Percentiles rank a stretch among this genome's conserved stretches.
phyloP scores from a whole-genome alignment of 2,797 vertebrate genomes.

The Urocyon cinereoargenteus region DNA sequence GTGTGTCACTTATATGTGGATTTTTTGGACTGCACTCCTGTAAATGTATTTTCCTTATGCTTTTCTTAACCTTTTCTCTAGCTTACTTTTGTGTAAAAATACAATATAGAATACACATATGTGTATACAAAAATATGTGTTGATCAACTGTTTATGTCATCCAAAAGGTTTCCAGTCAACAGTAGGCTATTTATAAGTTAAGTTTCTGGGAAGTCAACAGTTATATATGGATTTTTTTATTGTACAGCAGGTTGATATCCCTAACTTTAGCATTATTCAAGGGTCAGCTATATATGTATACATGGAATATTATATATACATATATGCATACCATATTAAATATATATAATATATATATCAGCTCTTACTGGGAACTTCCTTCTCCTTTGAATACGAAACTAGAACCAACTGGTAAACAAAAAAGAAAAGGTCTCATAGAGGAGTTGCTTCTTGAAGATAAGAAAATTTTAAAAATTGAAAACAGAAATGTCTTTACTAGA shows the following conservation, averaged over 20 bases:
- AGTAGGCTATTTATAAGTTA: not conserved
- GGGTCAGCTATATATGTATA: not conserved
- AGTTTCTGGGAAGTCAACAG: not conserved
- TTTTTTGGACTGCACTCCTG: not conserved
- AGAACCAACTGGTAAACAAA: not conserved
- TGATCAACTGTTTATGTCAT: not conserved
- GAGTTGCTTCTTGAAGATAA: slow-evolving; percentile 36
- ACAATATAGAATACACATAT: not conserved
- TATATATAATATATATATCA: not conserved
- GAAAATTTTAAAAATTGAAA: not conserved
- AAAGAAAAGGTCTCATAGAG: not conserved
- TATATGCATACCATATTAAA: no score
- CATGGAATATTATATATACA: no score
- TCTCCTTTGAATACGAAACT: slow-evolving; percentile 2
- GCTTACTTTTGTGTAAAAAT: not conserved
- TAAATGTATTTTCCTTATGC: not conserved
- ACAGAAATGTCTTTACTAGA: not conserved
- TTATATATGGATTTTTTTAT: not conserved
- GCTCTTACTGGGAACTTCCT: not conserved
- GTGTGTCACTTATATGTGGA: not conserved
- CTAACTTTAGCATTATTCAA: not conserved
- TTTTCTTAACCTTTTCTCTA: not conserved
- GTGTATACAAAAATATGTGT: not conserved
- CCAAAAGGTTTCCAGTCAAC: not conserved
- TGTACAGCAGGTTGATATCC: not conserved